phyloP scores from a whole-genome alignment of 2,113 vertebrate species.

The Mobula birostris region DNA sequence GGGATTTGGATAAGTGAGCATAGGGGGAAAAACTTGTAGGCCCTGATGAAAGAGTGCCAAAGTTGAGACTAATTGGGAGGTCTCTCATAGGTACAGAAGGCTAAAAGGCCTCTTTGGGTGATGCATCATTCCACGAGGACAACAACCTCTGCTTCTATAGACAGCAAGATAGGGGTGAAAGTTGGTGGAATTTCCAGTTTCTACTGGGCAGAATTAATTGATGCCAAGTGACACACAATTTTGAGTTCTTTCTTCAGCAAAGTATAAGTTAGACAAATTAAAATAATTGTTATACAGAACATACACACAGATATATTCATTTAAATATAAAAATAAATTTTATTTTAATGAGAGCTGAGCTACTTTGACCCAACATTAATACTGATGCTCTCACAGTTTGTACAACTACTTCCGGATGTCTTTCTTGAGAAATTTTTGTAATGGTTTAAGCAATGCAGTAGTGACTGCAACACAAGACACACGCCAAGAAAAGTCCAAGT shows the following conservation, averaged over 20 bases:
- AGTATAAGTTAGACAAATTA: background rate
- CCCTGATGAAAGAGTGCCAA: background rate
- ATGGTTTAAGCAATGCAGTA: background rate
- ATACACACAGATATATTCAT: background rate
- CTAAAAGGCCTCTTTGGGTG: background rate
- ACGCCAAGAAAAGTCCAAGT: background rate
- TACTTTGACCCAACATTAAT: constrained; percentile 5
- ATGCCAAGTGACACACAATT: background rate
- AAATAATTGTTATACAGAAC: background rate
- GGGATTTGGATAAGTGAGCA: too few species aligned
- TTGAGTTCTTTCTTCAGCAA: background rate
- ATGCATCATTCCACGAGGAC: background rate
- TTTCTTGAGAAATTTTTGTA: background rate
- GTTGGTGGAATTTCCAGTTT: background rate
- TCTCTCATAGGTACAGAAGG: background rate
- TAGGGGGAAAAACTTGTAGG: background rate
- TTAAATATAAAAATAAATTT: constrained; percentile 14
- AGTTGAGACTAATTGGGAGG: background rate
- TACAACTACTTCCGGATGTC: background rate
- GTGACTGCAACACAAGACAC: background rate
- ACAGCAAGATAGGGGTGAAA: background rate
- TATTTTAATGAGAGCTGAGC: background rate
- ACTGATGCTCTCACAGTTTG: background rate
- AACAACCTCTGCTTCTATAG: background rate
- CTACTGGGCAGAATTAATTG: background rate